A percentile compares a stretch with the other conserved stretches of the same genome.
phyloP scores from a whole-genome alignment of 2,797 vertebrate species.

The Vultur gryphus region DNA sequence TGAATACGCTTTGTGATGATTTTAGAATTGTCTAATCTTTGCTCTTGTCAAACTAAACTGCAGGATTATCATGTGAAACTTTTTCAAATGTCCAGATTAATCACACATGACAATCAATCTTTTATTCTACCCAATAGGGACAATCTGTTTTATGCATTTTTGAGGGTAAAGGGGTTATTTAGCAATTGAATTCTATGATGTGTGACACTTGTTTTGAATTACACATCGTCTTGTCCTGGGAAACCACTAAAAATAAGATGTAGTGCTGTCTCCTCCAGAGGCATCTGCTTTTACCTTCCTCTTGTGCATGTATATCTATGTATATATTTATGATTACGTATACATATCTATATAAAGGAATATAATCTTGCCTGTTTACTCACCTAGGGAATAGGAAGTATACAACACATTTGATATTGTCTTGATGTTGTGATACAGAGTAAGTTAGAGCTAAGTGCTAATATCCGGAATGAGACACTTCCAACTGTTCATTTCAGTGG shows the following conservation, averaged over 20 bases:
- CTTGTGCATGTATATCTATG: not conserved
- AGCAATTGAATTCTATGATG: conserved; percentile 3
- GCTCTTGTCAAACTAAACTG: conserved; percentile 58
- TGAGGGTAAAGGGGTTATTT: conserved; percentile 2
- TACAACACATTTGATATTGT: not conserved
- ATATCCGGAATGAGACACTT: not conserved
- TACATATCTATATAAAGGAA: not conserved
- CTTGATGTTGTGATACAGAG: not conserved
- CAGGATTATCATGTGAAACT: conserved; percentile 36
- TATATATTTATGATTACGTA: not conserved
- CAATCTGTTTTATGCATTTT: not conserved
- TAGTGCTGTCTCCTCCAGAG: not conserved
- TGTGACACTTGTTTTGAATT: conserved; percentile 22
- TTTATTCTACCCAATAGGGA: not conserved
- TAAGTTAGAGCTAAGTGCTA: not conserved
- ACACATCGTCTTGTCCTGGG: not conserved
- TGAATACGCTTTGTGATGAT: conserved; percentile 38
- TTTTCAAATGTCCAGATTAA: conserved; percentile 46
- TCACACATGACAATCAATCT: conserved; percentile 10
- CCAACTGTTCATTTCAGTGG: not conserved
- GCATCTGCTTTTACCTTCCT: not conserved
- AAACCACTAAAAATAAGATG: conserved; percentile 1
- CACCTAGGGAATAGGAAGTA: not conserved
- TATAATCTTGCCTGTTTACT: not conserved
- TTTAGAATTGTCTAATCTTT: conserved; percentile 55